Base-by-base conservation (phyloP, 30 jellyfish, hydroid and myxozoan species). In the Chrysaora quinquecirrha region DNA sequence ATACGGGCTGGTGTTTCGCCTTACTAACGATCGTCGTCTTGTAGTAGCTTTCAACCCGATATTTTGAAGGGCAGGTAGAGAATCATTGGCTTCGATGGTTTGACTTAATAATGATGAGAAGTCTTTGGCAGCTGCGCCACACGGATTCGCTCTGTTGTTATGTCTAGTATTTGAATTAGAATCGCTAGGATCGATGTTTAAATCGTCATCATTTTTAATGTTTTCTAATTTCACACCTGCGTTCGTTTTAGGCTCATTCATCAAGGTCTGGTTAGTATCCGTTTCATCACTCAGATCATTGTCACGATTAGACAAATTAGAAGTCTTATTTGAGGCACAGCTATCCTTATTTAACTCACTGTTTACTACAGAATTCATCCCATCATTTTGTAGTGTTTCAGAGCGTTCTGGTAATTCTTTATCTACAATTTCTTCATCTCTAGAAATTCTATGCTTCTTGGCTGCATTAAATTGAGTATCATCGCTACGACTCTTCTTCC, bases 1-100 rank as follows among this genome's bases (percentile, higher is more conserved):
- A 30, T 48, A 75, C 29, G 86, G 86, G 32, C 86, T 75, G 11
- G 75, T 75, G 65, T 75, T 49, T 23, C 86, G 34, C 34, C 86
- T 35, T 23, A 52, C 73, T 20, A 73, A 50, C 58, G 58, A 20
- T 19, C 85, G 72, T 46, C 73, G 11, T 31, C 85, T 73, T 2
- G 73, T 1, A 12, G 85, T 64, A 2, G 43, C 61, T 48, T 73
- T 73, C 85, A 73, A 21, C 29, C 27, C 68, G 25, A 4, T 20
- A 25, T 19, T 52, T 52, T 16, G 68, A 2, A 52, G 27, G 7
- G 25, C 24, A 19, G 68, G 68, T 4, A 16, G 7, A 25, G 6
- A 2, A 10, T 52, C 29, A 10, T 7, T 3, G 2, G 68, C 29
- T 52, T 52, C 68, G 29, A 52, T 16, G 3, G 68, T 25, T 19